phyloP scores from a whole-genome alignment of 2,113 vertebrate genomes.

The Chaenogobius annularis region DNA sequence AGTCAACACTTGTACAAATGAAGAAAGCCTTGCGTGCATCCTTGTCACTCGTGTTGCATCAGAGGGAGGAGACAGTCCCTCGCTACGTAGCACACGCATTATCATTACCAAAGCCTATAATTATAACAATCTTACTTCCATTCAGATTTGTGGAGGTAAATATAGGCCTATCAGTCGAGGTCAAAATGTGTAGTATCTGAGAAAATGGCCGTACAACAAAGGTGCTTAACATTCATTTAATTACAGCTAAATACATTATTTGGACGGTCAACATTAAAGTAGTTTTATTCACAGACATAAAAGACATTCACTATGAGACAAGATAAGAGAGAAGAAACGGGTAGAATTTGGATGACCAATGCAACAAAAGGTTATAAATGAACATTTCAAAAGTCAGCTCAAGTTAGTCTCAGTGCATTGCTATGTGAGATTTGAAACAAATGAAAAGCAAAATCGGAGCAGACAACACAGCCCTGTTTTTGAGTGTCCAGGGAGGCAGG shows the following conservation, averaged over 20 bases:
- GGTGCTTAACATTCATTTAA: constrained; percentile 63
- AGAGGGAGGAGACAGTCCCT: constrained; percentile 38
- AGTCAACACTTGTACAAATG: background rate
- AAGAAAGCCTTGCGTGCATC: constrained; percentile 34
- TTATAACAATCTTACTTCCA: constrained; percentile 21
- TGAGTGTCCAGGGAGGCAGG: constrained; percentile 74
- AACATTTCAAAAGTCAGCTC: background rate
- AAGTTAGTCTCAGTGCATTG: constrained; percentile 14
- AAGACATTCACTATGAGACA: constrained; percentile 76
- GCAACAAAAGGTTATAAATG: constrained; percentile 29
- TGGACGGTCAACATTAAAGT: constrained; percentile 7
- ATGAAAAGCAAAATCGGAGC: constrained; percentile 42
- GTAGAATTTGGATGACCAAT: constrained; percentile 40
- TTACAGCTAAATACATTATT: constrained; percentile 82
- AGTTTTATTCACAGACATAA: constrained; percentile 78
- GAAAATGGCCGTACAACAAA: background rate
- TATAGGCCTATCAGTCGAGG: constrained; percentile 1
- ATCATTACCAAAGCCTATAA: constrained; percentile 26
- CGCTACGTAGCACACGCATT: constrained; percentile 20
- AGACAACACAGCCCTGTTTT: constrained; percentile 75
- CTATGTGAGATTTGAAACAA: constrained; percentile 28
- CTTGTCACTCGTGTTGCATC: constrained; percentile 42
- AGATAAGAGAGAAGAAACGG: constrained; percentile 58
- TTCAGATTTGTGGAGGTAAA: constrained; percentile 10
- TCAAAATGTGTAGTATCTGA: background rate